These are phyloP conservation scores for Hiodon alosoides DNA, from an alignment of 2,113 vertebrate species.

Conservation along the genomic window DNA sequence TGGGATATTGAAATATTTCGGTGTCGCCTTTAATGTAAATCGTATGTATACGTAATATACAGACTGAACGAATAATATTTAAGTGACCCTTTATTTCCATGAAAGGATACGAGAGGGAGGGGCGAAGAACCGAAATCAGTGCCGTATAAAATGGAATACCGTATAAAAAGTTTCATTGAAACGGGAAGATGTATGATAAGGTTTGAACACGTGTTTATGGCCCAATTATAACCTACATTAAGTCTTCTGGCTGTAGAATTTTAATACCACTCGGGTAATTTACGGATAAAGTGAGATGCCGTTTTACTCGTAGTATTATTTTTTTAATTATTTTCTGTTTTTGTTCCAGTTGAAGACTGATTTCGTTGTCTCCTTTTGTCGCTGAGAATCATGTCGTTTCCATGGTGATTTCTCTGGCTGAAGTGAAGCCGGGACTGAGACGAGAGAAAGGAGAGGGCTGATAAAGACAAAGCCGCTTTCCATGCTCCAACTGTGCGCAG, in stretches of 20 bases:
- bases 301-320: not conserved
- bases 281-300: too few species aligned
- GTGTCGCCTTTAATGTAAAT: not conserved
- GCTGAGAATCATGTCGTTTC: conserved; percentile 32
- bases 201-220: not conserved
- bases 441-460: conserved; percentile 19
- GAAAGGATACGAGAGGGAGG: conserved; percentile 30
- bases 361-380: conserved; percentile 18
- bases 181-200: not conserved
- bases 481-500: conserved; percentile 17
- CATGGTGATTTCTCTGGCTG: conserved; percentile 30
- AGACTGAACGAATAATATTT: conserved; percentile 26
- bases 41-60: conserved; percentile 20
- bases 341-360: not conserved
- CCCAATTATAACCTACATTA: not conserved
- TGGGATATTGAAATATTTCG: too few species aligned
- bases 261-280: not conserved
- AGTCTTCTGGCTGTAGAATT: not conserved
- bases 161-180: conserved; percentile 26
- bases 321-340: not conserved
- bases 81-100: conserved; percentile 17
- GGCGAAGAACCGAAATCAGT: conserved; percentile 27
- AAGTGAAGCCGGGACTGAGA: conserved; percentile 22
- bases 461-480: conserved; percentile 9
- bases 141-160: conserved; percentile 29